phyloP scores from a whole-genome alignment of 2,888 invertebrate genomes.

The Erebia epiphron region DNA sequence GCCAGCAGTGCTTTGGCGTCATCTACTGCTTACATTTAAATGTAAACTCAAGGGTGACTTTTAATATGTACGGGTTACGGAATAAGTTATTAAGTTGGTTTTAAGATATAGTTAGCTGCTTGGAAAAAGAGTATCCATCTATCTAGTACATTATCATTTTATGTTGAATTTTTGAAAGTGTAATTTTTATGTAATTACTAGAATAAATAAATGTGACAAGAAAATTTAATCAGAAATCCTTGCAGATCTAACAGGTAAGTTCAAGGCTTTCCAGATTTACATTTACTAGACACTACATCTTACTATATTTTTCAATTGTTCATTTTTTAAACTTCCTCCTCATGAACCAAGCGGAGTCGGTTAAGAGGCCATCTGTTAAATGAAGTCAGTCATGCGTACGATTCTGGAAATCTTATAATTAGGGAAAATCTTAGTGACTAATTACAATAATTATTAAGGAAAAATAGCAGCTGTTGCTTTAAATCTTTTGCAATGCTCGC shows the following conservation, averaged over 20 bases:
- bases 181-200: too few relatives aligned
- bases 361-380: constrained; percentile 32
- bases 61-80: too few relatives aligned
- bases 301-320: constrained; percentile 19
- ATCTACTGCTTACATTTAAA: too few relatives aligned
- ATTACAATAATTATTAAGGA: constrained; percentile 34
- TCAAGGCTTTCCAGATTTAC: neutral
- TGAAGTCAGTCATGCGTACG: constrained; percentile 31
- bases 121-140: too few relatives aligned
- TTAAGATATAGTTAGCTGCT: too few relatives aligned
- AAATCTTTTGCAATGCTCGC: neutral
- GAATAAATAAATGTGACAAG: too few relatives aligned
- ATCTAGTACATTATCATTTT: too few relatives aligned
- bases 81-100: too few relatives aligned
- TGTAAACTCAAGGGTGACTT: too few relatives aligned
- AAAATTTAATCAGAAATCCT: too few relatives aligned
- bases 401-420: constrained; percentile 33
- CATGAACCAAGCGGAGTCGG: constrained; percentile 13
- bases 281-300: neutral
- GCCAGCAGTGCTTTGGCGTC: too few relatives aligned
- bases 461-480: constrained; percentile 15
- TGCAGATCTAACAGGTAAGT: neutral
- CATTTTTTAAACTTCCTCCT: constrained; percentile 12
- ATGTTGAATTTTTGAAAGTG: too few relatives aligned
- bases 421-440: constrained; percentile 27